These are phyloP conservation scores for Agrotis ipsilon DNA, from an alignment of 2,888 invertebrate species.

Conservation along the genomic window DNA sequence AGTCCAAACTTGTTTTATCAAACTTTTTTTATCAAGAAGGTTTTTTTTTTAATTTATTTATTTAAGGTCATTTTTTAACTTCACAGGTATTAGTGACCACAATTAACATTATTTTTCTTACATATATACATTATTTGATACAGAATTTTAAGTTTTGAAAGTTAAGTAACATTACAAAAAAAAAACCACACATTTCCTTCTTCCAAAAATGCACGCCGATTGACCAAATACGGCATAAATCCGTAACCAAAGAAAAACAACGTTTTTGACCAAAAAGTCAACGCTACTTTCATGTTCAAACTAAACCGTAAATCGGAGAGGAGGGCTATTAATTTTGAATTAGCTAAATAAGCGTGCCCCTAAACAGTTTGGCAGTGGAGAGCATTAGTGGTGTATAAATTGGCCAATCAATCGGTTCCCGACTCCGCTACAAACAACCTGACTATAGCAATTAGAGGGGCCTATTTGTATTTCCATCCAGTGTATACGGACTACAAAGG, in stretches of 20 bases:
- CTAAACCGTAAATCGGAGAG: constrained; percentile 15
- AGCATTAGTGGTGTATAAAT: constrained; percentile 80
- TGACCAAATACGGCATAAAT: constrained; percentile 6
- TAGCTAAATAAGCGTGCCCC: constrained; percentile 48
- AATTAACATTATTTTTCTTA: no score
- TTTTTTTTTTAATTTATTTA: no score
- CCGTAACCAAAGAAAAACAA: constrained; percentile 2
- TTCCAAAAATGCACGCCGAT: background rate
- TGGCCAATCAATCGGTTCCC: constrained; percentile 83
- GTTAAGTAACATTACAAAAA: background rate
- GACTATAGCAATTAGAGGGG: constrained; percentile 78
- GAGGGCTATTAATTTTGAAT: constrained; percentile 41
- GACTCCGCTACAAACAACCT: constrained; percentile 74
- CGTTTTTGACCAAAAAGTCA: background rate
- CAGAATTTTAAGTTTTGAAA: background rate
- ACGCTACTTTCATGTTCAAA: constrained; percentile 11
- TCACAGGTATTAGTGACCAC: no score
- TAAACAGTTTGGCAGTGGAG: constrained; percentile 57
- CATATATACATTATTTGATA: no score
- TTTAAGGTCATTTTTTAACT: no score
- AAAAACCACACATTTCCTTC: background rate
- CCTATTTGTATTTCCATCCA: constrained; percentile 64
- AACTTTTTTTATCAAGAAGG: no score
- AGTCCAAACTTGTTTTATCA: no score
- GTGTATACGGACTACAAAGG: constrained; percentile 45